Evolutionary conservation across 2,797 vertebrate genomes (phyloP).

Genomic region (Pangasius larnaudii): DNA sequence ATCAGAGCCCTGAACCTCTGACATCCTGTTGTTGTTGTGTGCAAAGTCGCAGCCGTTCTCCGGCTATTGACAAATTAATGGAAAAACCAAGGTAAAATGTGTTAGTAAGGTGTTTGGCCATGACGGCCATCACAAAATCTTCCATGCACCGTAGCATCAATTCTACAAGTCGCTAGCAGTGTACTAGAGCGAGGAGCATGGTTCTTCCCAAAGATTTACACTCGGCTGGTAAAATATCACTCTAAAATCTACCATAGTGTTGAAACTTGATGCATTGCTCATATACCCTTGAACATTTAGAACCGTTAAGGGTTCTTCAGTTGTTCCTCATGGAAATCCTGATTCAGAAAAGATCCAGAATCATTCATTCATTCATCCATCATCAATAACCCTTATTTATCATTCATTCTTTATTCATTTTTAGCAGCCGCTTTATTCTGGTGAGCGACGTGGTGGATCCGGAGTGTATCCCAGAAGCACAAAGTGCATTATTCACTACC

Average conservation of each 20-base stretch:
- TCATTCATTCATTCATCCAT: neutral
- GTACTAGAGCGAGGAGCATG: neutral
- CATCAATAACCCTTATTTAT: neutral
- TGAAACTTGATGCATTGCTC: neutral
- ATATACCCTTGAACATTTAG: neutral
- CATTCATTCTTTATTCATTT: neutral
- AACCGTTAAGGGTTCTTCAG: neutral
- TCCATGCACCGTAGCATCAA: neutral
- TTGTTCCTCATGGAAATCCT: neutral
- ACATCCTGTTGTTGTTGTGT: neutral
- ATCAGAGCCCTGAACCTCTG: slow-evolving; percentile 36
- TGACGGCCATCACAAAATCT: neutral
- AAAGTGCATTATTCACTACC: neutral
- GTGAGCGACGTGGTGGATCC: neutral
- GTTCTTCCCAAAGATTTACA: neutral
- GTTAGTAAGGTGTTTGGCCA: neutral
- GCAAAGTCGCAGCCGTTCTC: neutral
- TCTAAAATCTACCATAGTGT: neutral
- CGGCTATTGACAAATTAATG: neutral
- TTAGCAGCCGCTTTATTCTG: neutral
- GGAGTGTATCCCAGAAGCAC: neutral
- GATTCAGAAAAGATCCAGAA: neutral
- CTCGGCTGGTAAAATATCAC: neutral
- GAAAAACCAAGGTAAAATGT: neutral
- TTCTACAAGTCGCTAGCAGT: neutral